A percentile compares a stretch with the other conserved stretches of the same genome.
These are phyloP conservation scores for Sebastes flavidus DNA, from an alignment of 2,797 vertebrate genomes.

Conservation along the genomic window DNA sequence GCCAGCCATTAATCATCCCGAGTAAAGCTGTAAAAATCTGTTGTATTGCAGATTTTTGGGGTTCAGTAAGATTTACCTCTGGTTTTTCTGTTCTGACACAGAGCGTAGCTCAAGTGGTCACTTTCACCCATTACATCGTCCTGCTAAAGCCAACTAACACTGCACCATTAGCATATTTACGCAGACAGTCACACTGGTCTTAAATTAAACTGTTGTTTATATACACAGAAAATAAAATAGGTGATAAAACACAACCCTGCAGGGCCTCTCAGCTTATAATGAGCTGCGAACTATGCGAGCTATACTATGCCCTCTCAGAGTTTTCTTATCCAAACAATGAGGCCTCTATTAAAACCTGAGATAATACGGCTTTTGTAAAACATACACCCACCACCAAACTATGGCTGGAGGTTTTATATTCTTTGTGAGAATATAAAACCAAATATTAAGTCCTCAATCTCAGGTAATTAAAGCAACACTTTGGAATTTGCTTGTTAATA, in stretches of 20 bases:
- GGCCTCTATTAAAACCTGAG: constrained; percentile 48
- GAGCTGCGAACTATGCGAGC: constrained; percentile 37
- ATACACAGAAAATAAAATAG: constrained; percentile 62
- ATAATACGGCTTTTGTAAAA: constrained; percentile 36
- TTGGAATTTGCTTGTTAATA: constrained; percentile 32
- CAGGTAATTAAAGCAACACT: constrained; percentile 27
- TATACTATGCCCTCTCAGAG: constrained; percentile 23
- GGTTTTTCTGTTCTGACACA: constrained; percentile 33
- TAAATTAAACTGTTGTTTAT: constrained; percentile 65
- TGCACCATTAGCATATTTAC: constrained; percentile 39
- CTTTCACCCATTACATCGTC: constrained; percentile 28
- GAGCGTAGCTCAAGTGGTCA: constrained; percentile 24
- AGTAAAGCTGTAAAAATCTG: constrained; percentile 35
- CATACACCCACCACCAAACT: not conserved
- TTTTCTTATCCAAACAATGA: constrained; percentile 62
- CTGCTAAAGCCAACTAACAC: constrained; percentile 9
- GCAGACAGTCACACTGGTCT: constrained; percentile 20
- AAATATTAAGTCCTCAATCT: constrained; percentile 19
- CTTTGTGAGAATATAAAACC: constrained; percentile 56
- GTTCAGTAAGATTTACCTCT: constrained; percentile 48
- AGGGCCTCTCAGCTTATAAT: constrained; percentile 52
- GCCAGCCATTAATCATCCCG: constrained; percentile 41
- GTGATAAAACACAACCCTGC: constrained; percentile 61
- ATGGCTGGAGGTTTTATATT: constrained; percentile 32
- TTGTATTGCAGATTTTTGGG: constrained; percentile 47